Evolutionary conservation across 2,797 vertebrate species (phyloP).

Genomic region (Notolepis coatsorum): DNA sequence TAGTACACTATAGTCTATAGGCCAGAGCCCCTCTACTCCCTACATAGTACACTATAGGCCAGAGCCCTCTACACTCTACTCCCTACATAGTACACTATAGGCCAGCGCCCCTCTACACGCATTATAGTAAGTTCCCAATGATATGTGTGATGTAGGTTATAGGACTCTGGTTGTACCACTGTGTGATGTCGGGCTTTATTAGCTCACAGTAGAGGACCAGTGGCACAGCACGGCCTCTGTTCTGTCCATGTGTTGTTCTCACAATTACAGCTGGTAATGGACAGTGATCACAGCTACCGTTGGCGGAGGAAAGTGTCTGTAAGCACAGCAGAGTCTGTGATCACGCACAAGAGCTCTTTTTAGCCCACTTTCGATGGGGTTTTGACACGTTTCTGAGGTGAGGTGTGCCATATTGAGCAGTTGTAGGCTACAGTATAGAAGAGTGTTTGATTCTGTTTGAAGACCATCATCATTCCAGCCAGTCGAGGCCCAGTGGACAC

Average conservation of each 20-base stretch:
- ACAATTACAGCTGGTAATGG: conserved; percentile 41
- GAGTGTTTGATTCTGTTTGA: conserved; percentile 53
- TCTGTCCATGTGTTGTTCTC: conserved; percentile 27
- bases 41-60: too few relatives aligned
- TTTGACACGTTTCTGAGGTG: too few relatives aligned
- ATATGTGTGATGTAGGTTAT: too few relatives aligned
- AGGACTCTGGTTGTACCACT: too few relatives aligned
- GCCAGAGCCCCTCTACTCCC: too few relatives aligned
- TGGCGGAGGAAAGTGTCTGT: conserved; percentile 12
- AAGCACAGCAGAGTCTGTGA: conserved; percentile 21
- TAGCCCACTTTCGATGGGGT: too few relatives aligned
- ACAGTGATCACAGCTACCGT: conserved; percentile 17
- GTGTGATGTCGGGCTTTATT: too few relatives aligned
- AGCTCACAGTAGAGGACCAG: conserved; percentile 6
- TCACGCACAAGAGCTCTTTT: conserved; percentile 12
- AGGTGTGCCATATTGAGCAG: conserved; percentile 22
- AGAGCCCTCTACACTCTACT: not conserved
- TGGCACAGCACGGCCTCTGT: conserved; percentile 33
- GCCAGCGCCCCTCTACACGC: not conserved
- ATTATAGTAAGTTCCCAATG: too few relatives aligned
- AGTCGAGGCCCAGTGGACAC: conserved; percentile 19
- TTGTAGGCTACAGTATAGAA: conserved; percentile 34
- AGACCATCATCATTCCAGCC: conserved; percentile 26
- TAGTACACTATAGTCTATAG: too few relatives aligned
- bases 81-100: too few relatives aligned